Conservation (phyloP, 2,888 invertebrate species). For the Gari tellinella region DNA sequence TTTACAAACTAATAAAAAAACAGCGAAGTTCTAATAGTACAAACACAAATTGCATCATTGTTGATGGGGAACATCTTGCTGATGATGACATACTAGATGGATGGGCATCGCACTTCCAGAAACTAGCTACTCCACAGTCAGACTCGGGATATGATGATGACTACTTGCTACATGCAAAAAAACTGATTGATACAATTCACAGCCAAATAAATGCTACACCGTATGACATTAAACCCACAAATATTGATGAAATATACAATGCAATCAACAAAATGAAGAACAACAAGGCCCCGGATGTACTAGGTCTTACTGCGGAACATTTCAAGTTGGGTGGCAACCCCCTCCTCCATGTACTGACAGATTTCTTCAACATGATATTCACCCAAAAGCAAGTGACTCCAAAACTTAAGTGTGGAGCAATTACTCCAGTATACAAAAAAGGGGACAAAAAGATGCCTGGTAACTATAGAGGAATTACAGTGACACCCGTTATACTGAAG, state of each 20-base stretch:
- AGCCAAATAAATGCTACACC: neutral
- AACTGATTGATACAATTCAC: neutral
- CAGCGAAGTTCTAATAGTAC: too few species aligned
- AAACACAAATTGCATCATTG: too few species aligned
- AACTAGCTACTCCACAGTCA: neutral
- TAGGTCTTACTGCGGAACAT: slow-evolving; percentile 3
- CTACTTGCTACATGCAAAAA: neutral
- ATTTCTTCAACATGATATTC: neutral
- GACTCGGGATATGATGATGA: neutral
- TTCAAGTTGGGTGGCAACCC: slow-evolving; percentile 6
- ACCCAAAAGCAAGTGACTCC: neutral
- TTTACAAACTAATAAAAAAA: too few species aligned
- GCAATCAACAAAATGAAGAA: too few species aligned
- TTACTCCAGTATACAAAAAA: slow-evolving; percentile 10
- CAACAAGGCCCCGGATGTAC: slow-evolving; percentile 9
- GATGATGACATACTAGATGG: too few species aligned
- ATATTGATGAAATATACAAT: too few species aligned
- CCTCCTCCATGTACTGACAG: neutral
- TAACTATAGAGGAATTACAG: slow-evolving; percentile 17
- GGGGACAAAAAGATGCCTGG: slow-evolving; percentile 1
- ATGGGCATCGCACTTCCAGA: neutral
- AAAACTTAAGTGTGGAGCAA: slow-evolving; percentile 7
- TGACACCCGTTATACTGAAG: slow-evolving; percentile 4
- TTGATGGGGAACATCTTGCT: too few species aligned
- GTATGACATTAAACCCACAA: neutral